A percentile compares a stretch with the other conserved stretches of the same genome.
Evolutionary conservation across 2,888 invertebrate genomes (phyloP).

Genomic region (Conomelus anceps): DNA sequence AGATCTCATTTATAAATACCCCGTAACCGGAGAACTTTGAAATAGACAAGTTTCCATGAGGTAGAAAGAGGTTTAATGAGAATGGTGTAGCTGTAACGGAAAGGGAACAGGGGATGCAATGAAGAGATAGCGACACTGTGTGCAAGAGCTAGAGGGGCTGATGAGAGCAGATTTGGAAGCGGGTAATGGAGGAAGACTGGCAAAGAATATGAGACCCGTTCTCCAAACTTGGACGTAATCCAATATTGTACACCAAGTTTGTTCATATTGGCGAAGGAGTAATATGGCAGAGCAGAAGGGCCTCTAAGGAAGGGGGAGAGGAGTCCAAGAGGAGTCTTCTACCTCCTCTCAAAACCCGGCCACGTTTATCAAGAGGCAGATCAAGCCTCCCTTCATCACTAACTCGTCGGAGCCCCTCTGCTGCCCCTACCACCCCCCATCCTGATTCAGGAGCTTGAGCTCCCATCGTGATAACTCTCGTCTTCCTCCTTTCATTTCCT

Average conservation of each 20-base stretch:
- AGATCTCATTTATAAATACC: too few relatives aligned
- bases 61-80: not conserved
- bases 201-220: not conserved
- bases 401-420: too few relatives aligned
- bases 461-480: not conserved
- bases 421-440: not conserved
- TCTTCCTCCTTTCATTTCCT: not conserved
- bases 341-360: too few relatives aligned
- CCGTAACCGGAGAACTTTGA: not conserved
- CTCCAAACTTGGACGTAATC: not conserved
- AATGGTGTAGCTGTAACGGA: not conserved
- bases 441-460: too few relatives aligned
- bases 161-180: too few relatives aligned
- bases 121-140: not conserved
- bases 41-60: not conserved
- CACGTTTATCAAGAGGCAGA: not conserved
- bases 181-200: not conserved
- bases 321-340: too few relatives aligned
- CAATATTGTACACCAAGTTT: constrained; percentile 6
- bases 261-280: constrained; percentile 1
- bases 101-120: not conserved
- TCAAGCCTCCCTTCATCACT: not conserved
- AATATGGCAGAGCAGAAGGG: not conserved
- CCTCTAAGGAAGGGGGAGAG: too few relatives aligned
- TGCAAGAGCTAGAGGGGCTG: too few relatives aligned